phyloP scores from a whole-genome alignment of 2,888 invertebrate genomes.

The Drosophila phalerata region DNA sequence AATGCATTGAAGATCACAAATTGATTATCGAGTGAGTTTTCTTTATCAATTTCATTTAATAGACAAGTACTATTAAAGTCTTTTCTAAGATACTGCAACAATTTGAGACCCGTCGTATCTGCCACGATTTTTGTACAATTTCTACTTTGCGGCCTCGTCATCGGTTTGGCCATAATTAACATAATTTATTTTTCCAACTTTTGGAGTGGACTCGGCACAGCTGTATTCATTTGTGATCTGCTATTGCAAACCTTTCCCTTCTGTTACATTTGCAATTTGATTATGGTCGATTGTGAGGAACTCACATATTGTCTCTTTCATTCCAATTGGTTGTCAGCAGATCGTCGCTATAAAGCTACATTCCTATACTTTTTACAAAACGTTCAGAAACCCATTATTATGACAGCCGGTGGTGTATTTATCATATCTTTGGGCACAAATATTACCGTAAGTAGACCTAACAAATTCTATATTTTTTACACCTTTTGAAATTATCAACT shows the following conservation, averaged over 20 bases:
- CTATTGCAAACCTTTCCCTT: slow-evolving; percentile 64
- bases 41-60: background rate
- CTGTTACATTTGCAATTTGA: slow-evolving; percentile 62
- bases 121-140: slow-evolving; percentile 63
- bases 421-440: slow-evolving; percentile 61
- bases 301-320: slow-evolving; percentile 59
- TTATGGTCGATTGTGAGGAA: slow-evolving; percentile 44
- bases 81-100: slow-evolving; percentile 48
- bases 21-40: slow-evolving; percentile 51
- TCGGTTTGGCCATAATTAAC: slow-evolving; percentile 57
- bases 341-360: slow-evolving; percentile 44
- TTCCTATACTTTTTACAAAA: slow-evolving; percentile 62
- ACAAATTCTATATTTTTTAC: background rate
- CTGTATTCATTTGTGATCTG: slow-evolving; percentile 37
- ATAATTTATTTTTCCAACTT: slow-evolving; percentile 58
- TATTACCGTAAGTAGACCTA: slow-evolving; percentile 49
- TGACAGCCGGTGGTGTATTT: slow-evolving; percentile 65
- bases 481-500: background rate
- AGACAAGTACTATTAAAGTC: background rate
- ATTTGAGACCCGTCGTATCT: slow-evolving; percentile 51
- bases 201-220: slow-evolving; percentile 49
- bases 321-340: slow-evolving; percentile 60
- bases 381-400: slow-evolving; percentile 55
- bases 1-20: slow-evolving; percentile 54
- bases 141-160: slow-evolving; percentile 53